Conservation (phyloP, 2,888 invertebrate species). For the Xanthostigma xanthostigma region DNA sequence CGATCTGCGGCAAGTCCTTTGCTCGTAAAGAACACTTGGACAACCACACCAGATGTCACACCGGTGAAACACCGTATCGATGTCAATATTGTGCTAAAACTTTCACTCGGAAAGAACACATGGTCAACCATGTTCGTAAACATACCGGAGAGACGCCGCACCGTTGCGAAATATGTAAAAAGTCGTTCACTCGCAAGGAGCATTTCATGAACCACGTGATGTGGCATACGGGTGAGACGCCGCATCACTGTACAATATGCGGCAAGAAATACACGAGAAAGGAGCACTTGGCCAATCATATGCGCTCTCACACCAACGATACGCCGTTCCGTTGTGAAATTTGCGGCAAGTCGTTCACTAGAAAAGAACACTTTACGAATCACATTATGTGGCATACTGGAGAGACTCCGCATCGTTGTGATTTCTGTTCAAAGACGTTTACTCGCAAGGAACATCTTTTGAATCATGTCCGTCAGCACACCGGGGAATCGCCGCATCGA, state of each 20-base stretch:
- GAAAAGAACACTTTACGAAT: slow-evolving; percentile 82
- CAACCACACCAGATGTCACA: slow-evolving; percentile 68
- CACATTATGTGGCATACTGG: slow-evolving; percentile 82
- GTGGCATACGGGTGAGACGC: slow-evolving; percentile 76
- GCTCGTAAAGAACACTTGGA: slow-evolving; percentile 76
- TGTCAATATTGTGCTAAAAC: slow-evolving; percentile 64
- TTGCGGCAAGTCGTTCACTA: slow-evolving; percentile 76
- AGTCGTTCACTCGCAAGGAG: slow-evolving; percentile 62
- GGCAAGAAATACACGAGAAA: slow-evolving; percentile 81
- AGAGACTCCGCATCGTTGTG: slow-evolving; percentile 63
- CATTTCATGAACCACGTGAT: slow-evolving; percentile 69
- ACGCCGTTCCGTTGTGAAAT: slow-evolving; percentile 77
- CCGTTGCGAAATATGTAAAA: slow-evolving; percentile 63
- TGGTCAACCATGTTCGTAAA: slow-evolving; percentile 63
- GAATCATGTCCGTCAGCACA: slow-evolving; percentile 65
- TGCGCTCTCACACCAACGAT: slow-evolving; percentile 78
- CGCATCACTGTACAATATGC: slow-evolving; percentile 75
- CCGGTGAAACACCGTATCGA: slow-evolving; percentile 67
- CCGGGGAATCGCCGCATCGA: slow-evolving; percentile 71
- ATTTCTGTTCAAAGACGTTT: slow-evolving; percentile 66
- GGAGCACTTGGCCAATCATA: slow-evolving; percentile 77
- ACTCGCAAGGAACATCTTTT: slow-evolving; percentile 61
- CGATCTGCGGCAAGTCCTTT: slow-evolving; percentile 74
- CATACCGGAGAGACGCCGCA: slow-evolving; percentile 65
- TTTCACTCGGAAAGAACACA: slow-evolving; percentile 62